phyloP scores from a whole-genome alignment of 2,888 invertebrate species.

The Aradus depressus region DNA sequence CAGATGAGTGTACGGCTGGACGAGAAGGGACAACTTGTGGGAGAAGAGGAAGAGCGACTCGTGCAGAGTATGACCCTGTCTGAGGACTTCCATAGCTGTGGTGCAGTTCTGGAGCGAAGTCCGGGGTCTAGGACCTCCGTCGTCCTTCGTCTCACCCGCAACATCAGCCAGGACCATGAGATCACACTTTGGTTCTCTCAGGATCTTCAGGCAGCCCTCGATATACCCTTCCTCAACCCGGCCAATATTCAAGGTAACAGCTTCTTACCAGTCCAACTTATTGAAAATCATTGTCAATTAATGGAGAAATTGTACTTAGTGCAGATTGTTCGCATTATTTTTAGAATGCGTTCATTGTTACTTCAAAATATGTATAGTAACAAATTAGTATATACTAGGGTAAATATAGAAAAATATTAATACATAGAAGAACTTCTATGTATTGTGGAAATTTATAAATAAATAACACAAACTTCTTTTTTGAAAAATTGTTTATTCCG shows the following conservation, averaged over 20 bases:
- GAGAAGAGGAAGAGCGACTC: slow-evolving; percentile 13
- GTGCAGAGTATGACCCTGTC: slow-evolving; percentile 37
- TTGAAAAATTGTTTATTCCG: too few species aligned
- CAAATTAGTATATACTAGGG: too few species aligned
- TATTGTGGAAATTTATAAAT: too few species aligned
- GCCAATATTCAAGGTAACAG: slow-evolving; percentile 65
- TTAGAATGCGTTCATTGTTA: too few species aligned
- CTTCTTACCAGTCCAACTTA: background rate
- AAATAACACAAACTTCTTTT: too few species aligned
- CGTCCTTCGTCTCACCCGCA: slow-evolving; percentile 41
- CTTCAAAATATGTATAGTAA: too few species aligned
- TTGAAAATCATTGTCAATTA: too few species aligned
- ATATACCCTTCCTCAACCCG: slow-evolving; percentile 68
- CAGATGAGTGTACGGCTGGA: slow-evolving; percentile 20
- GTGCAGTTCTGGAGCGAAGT: slow-evolving; percentile 41
- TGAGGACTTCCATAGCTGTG: slow-evolving; percentile 54
- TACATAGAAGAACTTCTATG: too few species aligned
- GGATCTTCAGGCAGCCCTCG: slow-evolving; percentile 55
- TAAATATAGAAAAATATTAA: too few species aligned
- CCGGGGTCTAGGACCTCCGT: slow-evolving; percentile 26
- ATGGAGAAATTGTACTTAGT: too few species aligned
- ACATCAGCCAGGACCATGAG: slow-evolving; percentile 51
- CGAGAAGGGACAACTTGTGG: slow-evolving; percentile 14
- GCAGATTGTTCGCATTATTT: too few species aligned
- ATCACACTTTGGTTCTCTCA: slow-evolving; percentile 75